Evolutionary conservation across 2,888 invertebrate species (phyloP).

Genomic region (Brachyopa scutellaris): DNA sequence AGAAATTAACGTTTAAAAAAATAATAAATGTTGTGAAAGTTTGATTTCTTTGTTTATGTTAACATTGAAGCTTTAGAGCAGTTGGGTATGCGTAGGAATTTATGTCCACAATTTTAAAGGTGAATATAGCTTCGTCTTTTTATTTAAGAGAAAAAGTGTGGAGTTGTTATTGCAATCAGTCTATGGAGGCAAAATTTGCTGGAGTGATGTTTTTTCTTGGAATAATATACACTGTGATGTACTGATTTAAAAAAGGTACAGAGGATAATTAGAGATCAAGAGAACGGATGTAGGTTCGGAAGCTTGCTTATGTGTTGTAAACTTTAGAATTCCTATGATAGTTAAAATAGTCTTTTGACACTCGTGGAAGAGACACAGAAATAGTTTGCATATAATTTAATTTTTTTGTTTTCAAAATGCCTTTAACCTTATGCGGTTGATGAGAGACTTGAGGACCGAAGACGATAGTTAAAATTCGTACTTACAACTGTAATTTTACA

Average conservation of each 20-base stretch:
- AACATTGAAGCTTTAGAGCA: neutral
- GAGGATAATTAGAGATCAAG: neutral
- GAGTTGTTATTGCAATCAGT: neutral
- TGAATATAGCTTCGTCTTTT: no score
- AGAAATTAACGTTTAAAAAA: conserved; percentile 47
- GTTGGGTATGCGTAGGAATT: conserved; percentile 26
- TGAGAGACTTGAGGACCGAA: no score
- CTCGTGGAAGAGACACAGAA: neutral
- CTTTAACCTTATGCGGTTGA: no score
- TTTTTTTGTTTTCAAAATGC: no score
- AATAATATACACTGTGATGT: neutral
- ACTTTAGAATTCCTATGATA: neutral
- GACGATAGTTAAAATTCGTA: no score
- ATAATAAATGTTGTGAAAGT: conserved; percentile 30
- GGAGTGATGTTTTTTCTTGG: conserved; percentile 1
- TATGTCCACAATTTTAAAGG: neutral
- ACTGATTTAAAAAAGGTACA: neutral
- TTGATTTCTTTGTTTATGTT: conserved; percentile 9
- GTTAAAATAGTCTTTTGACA: neutral
- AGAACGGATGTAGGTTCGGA: neutral
- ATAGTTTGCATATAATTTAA: no score
- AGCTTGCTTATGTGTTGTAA: neutral
- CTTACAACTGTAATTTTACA: no score
- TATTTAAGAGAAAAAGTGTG: no score
- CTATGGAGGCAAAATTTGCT: neutral